Conservation (phyloP, 2,888 invertebrate species). For the Euproctis similis region DNA sequence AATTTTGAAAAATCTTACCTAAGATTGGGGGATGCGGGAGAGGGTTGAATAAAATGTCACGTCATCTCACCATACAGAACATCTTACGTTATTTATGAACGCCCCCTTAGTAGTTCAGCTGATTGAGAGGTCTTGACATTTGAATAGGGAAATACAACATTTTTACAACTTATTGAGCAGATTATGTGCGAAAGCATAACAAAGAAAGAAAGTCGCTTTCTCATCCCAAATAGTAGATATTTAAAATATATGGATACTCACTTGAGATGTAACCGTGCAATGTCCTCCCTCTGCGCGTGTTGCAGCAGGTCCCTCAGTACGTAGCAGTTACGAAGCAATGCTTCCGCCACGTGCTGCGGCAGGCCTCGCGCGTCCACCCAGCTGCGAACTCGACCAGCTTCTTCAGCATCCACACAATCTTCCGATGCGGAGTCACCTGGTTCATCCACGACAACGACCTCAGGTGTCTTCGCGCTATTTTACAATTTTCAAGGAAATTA, state of each 20-base stretch:
- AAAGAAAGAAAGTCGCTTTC: no score
- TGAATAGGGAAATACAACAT: no score
- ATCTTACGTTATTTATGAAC: no score
- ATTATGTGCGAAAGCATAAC: no score
- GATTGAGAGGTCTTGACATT: no score
- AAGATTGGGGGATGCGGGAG: no score
- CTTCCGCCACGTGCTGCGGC: conserved; percentile 79
- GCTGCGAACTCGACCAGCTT: conserved; percentile 67
- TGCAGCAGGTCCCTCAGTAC: conserved; percentile 86
- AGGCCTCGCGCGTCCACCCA: conserved; percentile 84
- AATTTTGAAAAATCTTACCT: no score
- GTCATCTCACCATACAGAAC: no score
- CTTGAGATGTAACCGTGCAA: conserved; percentile 86
- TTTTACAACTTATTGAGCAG: no score
- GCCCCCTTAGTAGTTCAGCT: no score
- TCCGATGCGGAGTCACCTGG: conserved; percentile 3
- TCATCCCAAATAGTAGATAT: background rate
- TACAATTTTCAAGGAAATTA: no score
- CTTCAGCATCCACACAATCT: conserved; percentile 14
- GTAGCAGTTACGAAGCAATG: conserved; percentile 84
- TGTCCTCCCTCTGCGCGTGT: conserved; percentile 87
- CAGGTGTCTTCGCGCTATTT: conserved; percentile 11
- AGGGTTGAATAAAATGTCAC: no score
- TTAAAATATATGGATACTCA: conserved; percentile 45
- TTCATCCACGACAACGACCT: conserved; percentile 13